Evolutionary conservation across 2,888 invertebrate species (phyloP), one percentile per base, ranked within the genome.

Genomic region (Eilema caniola): DNA sequence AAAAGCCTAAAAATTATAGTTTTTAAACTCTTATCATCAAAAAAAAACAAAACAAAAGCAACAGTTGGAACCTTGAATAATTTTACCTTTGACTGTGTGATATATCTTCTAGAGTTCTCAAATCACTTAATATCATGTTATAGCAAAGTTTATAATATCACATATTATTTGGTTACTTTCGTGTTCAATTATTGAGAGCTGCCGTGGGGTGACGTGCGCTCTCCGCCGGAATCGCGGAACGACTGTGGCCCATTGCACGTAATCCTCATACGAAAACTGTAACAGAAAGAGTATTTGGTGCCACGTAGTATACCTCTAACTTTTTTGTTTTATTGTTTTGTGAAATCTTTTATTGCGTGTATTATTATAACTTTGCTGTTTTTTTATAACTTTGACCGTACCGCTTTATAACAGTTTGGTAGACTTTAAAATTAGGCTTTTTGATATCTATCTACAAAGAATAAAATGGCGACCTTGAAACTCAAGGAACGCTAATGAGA

Each of bases 91-190:
- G 75, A 70, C 24, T 71, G 59, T 47, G 59, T 67, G 67, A 67
- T 73, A 62, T 74, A 73, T 75, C 81, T 80, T 78, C 81, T 73
- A 80, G 24, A 77, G 71, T 75, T 62, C 69, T 69, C 72, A 76
- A 80, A 41, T 75, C 73, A 80, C 82, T 78, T 80, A 77, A 68
- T 80, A 75, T 68, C 85, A 83, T 83, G 73, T 73, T 84, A 82
- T 75, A 82, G 78, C 59, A 66, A 88, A 85, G 79, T 84, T 85
- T 80, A 73, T 68, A 76, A 75, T 71, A 57, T 86, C 85, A 89
- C 88, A 84, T 85, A 81, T 80, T 80, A 84, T 84, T 86, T 85
- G 83, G 87, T 86, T 84, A 88, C 86, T 85, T 84, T 85, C 87
- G 86, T 85, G 71, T 69, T 69, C 53, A 71, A 75, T 28, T 79